Evolutionary conservation across 2,113 vertebrate species (phyloP), one percentile per base, ranked within the genome.

Genomic region (Ophiodon elongatus): DNA sequence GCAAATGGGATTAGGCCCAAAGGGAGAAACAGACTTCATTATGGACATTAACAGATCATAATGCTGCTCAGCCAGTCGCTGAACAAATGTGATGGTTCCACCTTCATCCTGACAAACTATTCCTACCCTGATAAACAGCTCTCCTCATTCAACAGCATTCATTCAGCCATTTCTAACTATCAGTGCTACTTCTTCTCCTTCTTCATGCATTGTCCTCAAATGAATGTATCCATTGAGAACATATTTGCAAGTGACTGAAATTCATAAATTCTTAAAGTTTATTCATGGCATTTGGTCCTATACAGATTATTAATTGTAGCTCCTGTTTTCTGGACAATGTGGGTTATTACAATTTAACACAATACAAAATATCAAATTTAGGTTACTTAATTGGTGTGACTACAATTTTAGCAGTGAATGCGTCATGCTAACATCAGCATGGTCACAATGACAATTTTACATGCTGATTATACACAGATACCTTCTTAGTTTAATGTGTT

Each of bases 1-100:
- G 23, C 74, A 83, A 86, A 85, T 90, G 78, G 60, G 79, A 92
- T 92, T 87, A 89, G 29, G 54, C 79, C 85, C 59, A 80, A 65
- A 65, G 78, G 57, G 84, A 75, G 76, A 63, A 76, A 70, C 25
- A 33, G 56, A 52, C 67, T 80, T 85, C 29, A 66, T 82, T 67
- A 79, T 4, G 60, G 82, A 87, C 85, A 89, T 89, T 90, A 88
- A 79, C 73, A 80, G 76, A 31, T 47, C 8, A 4, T 71, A 83
- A 84, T 68, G 43, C 76, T 79, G 27, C 56, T 74, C 50, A 73
- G 73, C 45, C 52, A n/a, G 23, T 57, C 25, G 21, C 56, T 25
- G 27, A 77, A 56, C 47, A 35, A 59, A 80, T 85, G 41, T 52
- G 54, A 73, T 75, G n/a, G 33, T 57, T 25, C 52, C n/a, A 39